Evolutionary conservation across 35 echinoderm and acorn worm genomes (phyloP), one percentile per base, ranked within the genome.

Genomic region (Diadema setosum): DNA sequence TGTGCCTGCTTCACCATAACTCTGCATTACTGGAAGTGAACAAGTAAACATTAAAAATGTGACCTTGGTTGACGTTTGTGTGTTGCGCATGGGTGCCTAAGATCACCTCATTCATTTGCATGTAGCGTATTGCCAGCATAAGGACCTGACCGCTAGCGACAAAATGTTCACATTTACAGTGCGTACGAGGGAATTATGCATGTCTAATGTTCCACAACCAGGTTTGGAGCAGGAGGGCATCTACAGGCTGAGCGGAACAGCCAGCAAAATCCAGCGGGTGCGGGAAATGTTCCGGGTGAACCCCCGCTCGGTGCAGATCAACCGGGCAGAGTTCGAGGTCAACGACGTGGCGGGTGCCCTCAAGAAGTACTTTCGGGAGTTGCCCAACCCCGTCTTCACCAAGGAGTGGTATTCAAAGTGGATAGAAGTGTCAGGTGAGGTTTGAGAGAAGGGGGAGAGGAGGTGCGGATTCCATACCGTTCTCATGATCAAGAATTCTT

Each of bases 301-400:
- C 63, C 85, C 96, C 21, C 48, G 93, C 12, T 18, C 69, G 7
- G 81, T 94, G 16, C 52, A 55, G 20, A 34, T 93, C 18, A 87
- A 75, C 11, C 43, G 76, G n/a, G 86, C 63, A 5, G 86, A 94
- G 20, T 95, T 82, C 69, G 33, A 58, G 25, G 50, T 94, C 29
- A 83, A 98, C 45, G 96, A 99, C 46, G 90, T 99, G 14, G 90
- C 96, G 0, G 91, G 92, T 46, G 92, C 96, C 14, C 74, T 99
- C 29, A 99, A 99, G 65, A 94, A 94, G 61, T 99, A 89, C 93
- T 99, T 99, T 45, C 85, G 96, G 11, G 92, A 99, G 42, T 59
- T 99, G 6, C 92, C 93, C 5, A 90, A 99, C 15, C 96, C 96
- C 0, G 85, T 99, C 21, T 87, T 94, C 17, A 99, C 96, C 33